A percentile compares a stretch with the other conserved stretches of the same genome.
Conservation (phyloP, 2,888 invertebrate genomes). For the Drosophila phalerata region DNA sequence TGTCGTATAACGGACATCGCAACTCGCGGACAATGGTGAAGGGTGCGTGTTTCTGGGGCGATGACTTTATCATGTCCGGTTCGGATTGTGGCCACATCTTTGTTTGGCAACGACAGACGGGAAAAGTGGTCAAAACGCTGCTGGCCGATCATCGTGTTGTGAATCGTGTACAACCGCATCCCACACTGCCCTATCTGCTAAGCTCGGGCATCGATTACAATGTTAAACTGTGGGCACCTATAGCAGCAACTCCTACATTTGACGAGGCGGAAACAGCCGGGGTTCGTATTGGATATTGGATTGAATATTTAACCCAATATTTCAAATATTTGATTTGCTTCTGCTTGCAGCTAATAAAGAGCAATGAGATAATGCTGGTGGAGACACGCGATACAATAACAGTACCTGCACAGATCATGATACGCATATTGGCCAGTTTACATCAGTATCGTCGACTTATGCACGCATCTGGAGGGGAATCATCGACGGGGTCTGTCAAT, state of each 20-base stretch:
- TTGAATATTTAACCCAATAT: too few species aligned
- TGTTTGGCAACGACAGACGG: constrained; percentile 91
- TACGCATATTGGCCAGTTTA: constrained; percentile 90
- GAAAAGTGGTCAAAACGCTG: constrained; percentile 90
- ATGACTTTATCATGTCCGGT: constrained; percentile 93
- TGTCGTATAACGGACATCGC: constrained; percentile 91
- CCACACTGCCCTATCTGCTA: constrained; percentile 90
- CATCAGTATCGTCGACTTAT: constrained; percentile 83
- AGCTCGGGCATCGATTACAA: constrained; percentile 96
- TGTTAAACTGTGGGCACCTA: constrained; percentile 93
- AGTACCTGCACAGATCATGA: constrained; percentile 95
- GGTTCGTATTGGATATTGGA: constrained; percentile 42
- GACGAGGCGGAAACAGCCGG: constrained; percentile 88
- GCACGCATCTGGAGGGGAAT: constrained; percentile 47
- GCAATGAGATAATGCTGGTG: constrained; percentile 93
- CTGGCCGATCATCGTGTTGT: constrained; percentile 94
- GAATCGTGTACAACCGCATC: constrained; percentile 94
- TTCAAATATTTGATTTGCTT: too few species aligned
- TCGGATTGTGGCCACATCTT: constrained; percentile 96
- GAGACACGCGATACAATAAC: constrained; percentile 95
- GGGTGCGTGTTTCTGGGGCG: constrained; percentile 94
- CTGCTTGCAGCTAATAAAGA: constrained; percentile 88
- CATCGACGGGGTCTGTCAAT: background rate
- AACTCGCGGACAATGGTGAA: constrained; percentile 94
- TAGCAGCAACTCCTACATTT: constrained; percentile 88